phyloP scores from a whole-genome alignment of 2,797 vertebrate species.

The Myotis planiceps region DNA sequence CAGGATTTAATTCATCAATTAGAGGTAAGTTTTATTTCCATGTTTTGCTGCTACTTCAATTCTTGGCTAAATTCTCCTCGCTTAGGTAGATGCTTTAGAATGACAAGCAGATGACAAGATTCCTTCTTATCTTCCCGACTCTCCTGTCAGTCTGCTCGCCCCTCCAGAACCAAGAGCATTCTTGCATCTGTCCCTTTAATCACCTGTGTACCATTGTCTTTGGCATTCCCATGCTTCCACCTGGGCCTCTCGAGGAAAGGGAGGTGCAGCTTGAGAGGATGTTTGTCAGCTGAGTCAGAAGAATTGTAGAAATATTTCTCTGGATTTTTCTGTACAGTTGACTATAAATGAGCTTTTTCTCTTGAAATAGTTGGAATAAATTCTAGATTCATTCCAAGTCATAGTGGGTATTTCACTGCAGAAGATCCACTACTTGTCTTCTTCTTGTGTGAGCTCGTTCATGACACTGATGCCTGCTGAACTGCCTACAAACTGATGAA shows the following conservation, averaged over 20 bases:
- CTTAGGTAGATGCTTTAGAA: neutral
- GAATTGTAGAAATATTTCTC: neutral
- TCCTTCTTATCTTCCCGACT: neutral
- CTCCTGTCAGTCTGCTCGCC: neutral
- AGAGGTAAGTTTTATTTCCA: slow-evolving; percentile 89
- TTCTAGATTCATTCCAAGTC: neutral
- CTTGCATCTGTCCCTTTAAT: neutral
- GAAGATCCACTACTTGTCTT: neutral
- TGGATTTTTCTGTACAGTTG: neutral
- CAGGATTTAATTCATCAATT: slow-evolving; percentile 97
- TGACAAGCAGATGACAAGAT: neutral
- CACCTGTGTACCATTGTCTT: neutral
- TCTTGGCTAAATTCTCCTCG: neutral
- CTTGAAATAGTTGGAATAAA: neutral
- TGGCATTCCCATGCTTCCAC: neutral
- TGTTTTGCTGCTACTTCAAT: slow-evolving; percentile 4
- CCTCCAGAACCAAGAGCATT: neutral
- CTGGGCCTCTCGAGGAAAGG: neutral
- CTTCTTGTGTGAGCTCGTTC: neutral
- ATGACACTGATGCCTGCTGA: neutral
- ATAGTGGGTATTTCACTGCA: neutral
- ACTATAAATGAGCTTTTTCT: neutral
- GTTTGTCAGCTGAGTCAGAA: neutral
- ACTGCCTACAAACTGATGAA: neutral
- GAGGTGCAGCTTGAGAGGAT: neutral